Percentiles rank a stretch among this genome's conserved stretches.
phyloP scores from a whole-genome alignment of 2,888 invertebrate genomes.

The Meta bourneti region DNA sequence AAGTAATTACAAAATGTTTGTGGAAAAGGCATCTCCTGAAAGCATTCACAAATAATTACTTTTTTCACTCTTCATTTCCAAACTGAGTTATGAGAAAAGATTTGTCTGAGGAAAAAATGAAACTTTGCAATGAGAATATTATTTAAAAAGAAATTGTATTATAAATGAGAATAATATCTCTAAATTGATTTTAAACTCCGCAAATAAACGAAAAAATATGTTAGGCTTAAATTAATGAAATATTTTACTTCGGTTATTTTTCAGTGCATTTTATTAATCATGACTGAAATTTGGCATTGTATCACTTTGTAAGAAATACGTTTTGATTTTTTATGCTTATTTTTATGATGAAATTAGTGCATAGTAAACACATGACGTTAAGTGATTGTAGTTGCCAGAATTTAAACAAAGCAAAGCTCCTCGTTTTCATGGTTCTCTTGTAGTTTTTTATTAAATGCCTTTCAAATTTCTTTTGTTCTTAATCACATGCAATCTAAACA shows the following conservation, averaged over 20 bases:
- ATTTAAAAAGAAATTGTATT: not conserved
- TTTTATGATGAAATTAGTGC: not conserved
- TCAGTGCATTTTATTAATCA: not conserved
- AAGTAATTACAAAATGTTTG: slow-evolving; percentile 58
- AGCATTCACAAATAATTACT: slow-evolving; percentile 26
- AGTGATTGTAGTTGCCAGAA: not conserved
- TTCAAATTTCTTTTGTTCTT: no score
- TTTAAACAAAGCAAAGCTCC: not conserved
- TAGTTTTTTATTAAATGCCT: not conserved
- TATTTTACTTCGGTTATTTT: not conserved
- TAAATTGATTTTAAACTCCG: not conserved
- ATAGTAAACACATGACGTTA: not conserved
- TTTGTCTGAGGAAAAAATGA: not conserved
- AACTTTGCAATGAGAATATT: not conserved
- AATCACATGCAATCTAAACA: no score
- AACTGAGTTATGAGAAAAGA: slow-evolving; percentile 18
- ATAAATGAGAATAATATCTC: not conserved
- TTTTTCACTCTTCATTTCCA: not conserved
- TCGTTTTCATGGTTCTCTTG: not conserved
- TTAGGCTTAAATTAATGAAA: not conserved
- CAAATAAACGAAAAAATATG: not conserved
- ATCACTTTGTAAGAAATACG: not conserved
- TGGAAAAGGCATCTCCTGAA: slow-evolving; percentile 35
- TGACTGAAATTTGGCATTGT: not conserved
- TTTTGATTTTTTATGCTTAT: not conserved